Evolutionary conservation across 2,888 invertebrate genomes (phyloP), one percentile per base, ranked within the genome.

Genomic region (Schizotus pectinicornis): DNA sequence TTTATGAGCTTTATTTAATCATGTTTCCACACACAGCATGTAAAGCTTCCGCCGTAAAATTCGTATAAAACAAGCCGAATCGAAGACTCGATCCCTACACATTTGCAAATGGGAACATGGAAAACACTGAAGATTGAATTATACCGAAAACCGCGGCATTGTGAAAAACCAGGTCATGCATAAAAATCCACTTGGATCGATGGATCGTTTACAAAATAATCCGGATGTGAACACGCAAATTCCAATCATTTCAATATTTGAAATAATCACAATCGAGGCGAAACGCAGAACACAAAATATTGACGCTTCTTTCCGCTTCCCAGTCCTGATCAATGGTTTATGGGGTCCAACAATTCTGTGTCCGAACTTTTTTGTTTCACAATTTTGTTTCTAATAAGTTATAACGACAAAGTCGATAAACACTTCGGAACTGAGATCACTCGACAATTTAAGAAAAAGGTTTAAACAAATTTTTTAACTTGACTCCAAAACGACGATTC

Each of bases 191-290:
- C 49, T 59, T 39, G 51, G 50, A 66, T 66, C 66, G 59, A 64
- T 65, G 63, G 55, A 68, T 67, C 62, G 62, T 58, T 63, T 61
- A 61, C 65, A 36, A 46, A 64, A 63, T 64, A 65, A 63, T 67
- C 61, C 64, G 49, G 48, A 56, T 52, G 64, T 54, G 63, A 64
- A 64, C 62, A 61, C 49, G 52, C 59, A 61, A 59, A 59, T 59
- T 49, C 53, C 47, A 48, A 33, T 39, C 43, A 54, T 58, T 67
- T 63, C 62, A 67, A 59, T 64, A 64, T 61, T 60, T 60, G 51
- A 63, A 58, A 63, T 62, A 53, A 22, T 53, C 53, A 12, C 45
- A 43, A 33, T 33, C 53, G 36, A 43, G 30, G 45, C 45, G 8
- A 45, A 46, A 37, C 42, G 43, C 52, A 48, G 37, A 53, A 51